Evolutionary conservation across 2,113 vertebrate species (phyloP).

Genomic region (Hemiprocne comata): DNA sequence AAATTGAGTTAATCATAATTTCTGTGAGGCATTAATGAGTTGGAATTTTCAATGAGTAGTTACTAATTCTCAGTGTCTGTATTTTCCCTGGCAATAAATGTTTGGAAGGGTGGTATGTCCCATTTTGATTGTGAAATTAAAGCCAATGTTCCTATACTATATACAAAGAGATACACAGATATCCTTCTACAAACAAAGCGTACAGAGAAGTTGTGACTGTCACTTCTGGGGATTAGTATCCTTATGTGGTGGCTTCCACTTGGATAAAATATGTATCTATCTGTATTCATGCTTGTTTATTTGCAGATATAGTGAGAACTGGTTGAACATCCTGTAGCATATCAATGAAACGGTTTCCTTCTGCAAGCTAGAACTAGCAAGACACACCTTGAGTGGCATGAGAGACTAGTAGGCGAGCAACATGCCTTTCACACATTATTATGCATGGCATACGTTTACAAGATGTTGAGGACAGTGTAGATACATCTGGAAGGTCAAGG

Average conservation of each 20-base stretch:
- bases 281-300: background rate
- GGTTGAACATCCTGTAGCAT: conserved; percentile 41
- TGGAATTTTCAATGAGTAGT: background rate
- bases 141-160: background rate
- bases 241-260: background rate
- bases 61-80: background rate
- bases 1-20: background rate
- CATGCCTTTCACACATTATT: background rate
- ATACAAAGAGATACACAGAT: background rate
- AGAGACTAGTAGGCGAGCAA: conserved; percentile 54
- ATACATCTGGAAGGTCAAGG: background rate
- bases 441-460: background rate
- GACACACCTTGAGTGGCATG: conserved; percentile 57
- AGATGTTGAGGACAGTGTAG: background rate
- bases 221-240: background rate
- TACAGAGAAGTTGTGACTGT: background rate
- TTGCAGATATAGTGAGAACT: conserved; percentile 39
- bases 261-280: background rate
- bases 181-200: background rate
- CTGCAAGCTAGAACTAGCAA: conserved; percentile 55
- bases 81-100: background rate
- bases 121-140: background rate
- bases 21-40: background rate
- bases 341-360: conserved; percentile 42
- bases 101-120: background rate